Evolutionary conservation across 2,113 vertebrate species (phyloP), one percentile per base, ranked within the genome.

Genomic region (Gallinago media): DNA sequence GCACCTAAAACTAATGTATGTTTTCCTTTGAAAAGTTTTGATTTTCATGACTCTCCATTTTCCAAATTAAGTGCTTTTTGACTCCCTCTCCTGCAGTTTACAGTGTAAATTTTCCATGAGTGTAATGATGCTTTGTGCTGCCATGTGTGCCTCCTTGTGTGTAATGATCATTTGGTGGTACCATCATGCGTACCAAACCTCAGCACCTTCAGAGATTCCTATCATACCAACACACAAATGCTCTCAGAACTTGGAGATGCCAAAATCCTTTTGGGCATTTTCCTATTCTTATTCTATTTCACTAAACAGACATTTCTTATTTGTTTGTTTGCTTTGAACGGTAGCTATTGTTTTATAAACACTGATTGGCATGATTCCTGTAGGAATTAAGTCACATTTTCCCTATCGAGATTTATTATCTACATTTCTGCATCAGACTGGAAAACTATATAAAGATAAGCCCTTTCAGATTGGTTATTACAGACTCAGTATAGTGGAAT

Each of bases 391-490:
- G 21, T 56, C 1, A 15, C 65, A 25, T 84, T 92, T 96, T 89
- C 89, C 59, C 68, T 77, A 15, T 26, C 0, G 6, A 91, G 76
- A 94, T 94, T 84, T 86, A 87, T 78, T 72, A 47, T 63, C 86
- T 65, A 14, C 52, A 16, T 74, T 95, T 94, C 78, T 92, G 44
- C 71, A 42, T 73, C 65, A 79, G 75, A 54, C 44, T 72, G 59
- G 72, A 91, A 75, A 96, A 47, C 72, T 42, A 31, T 31, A 47
- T 72, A 75, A 92, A 47, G 75, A 90, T 85, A 93, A 95, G 71
- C 49, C 49, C 63, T 91, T 86, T 81, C 89, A 93, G 73, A 92
- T 6, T 94, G 92, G 56, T 68, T 75, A 29, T 38, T 87, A 26
- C 36, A 85, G 77, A 52, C 54, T 42, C 54, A 68, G 68, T 38